phyloP scores from a whole-genome alignment of 2,113 vertebrate species.

The Coturnix japonica region DNA sequence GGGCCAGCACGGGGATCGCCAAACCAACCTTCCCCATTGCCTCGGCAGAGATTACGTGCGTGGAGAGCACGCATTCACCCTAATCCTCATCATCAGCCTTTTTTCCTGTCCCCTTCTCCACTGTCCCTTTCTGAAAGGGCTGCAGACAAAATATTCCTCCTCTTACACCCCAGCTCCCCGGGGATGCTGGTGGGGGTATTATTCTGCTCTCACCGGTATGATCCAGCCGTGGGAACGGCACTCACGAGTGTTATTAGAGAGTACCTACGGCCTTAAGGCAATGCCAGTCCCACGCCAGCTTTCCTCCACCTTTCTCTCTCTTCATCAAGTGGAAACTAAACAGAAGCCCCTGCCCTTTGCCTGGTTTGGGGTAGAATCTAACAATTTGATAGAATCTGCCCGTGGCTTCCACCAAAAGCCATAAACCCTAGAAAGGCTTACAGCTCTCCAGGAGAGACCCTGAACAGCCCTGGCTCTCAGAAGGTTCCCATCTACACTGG shows the following conservation, averaged over 20 bases:
- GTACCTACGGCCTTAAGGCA: background rate
- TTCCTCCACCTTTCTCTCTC: background rate
- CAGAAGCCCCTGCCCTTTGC: background rate
- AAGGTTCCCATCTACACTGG: background rate
- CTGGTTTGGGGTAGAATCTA: slow-evolving; percentile 34
- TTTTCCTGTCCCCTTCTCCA: background rate
- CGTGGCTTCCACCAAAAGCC: slow-evolving; percentile 56
- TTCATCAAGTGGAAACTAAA: background rate
- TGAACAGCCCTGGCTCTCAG: too few relatives aligned
- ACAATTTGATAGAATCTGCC: background rate
- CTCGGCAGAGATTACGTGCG: background rate
- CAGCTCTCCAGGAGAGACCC: too few relatives aligned
- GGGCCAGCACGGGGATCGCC: background rate
- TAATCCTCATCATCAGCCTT: background rate
- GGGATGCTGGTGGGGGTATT: background rate
- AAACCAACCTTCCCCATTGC: background rate
- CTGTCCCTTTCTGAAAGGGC: background rate
- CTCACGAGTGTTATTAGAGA: background rate
- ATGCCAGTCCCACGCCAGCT: background rate
- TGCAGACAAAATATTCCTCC: slow-evolving; percentile 3
- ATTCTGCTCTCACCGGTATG: background rate
- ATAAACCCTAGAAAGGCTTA: background rate
- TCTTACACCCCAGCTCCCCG: background rate
- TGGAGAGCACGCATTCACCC: background rate
- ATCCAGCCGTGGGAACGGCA: background rate